Conservation (phyloP, 1,140 invertebrate species). For the Mercenaria mercenaria region DNA sequence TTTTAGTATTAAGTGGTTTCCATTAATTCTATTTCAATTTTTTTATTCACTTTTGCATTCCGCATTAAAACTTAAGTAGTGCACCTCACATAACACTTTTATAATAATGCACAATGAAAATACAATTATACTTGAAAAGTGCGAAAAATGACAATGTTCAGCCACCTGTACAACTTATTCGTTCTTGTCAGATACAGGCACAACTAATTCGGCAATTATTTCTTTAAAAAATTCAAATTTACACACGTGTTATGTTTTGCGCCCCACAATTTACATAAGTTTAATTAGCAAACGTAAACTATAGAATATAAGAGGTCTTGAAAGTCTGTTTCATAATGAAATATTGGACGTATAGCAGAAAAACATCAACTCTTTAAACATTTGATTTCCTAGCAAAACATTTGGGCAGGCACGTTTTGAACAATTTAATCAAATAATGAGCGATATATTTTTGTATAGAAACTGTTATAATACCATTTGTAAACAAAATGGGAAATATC, state of each 20-base stretch:
- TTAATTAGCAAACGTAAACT: slow-evolving; percentile 64
- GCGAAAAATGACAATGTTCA: slow-evolving; percentile 9
- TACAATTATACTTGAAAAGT: neutral
- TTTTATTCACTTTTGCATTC: slow-evolving; percentile 3
- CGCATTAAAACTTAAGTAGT: neutral
- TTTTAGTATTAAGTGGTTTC: neutral
- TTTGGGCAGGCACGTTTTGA: slow-evolving; percentile 27
- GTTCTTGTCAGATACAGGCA: neutral
- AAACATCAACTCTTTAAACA: slow-evolving; percentile 52
- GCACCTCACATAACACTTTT: slow-evolving; percentile 15
- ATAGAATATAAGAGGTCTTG: slow-evolving; percentile 14
- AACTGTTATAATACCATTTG: slow-evolving; percentile 53
- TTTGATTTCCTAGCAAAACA: slow-evolving; percentile 57
- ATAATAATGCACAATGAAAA: neutral
- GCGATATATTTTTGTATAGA: slow-evolving; percentile 44
- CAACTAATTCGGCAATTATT: slow-evolving; percentile 25
- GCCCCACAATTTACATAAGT: slow-evolving; percentile 43
- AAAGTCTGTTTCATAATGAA: slow-evolving; percentile 57
- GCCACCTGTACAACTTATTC: slow-evolving; percentile 23
- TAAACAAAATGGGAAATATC: slow-evolving; percentile 40
- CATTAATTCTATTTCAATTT: slow-evolving; percentile 12
- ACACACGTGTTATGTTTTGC: slow-evolving; percentile 57
- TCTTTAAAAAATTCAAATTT: slow-evolving; percentile 18
- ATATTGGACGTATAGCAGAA: slow-evolving; percentile 35
- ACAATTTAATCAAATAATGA: slow-evolving; percentile 53